A percentile compares a stretch with the other conserved stretches of the same genome.
phyloP scores from a whole-genome alignment of 2,888 invertebrate genomes.

The Thymelicus acteon region DNA sequence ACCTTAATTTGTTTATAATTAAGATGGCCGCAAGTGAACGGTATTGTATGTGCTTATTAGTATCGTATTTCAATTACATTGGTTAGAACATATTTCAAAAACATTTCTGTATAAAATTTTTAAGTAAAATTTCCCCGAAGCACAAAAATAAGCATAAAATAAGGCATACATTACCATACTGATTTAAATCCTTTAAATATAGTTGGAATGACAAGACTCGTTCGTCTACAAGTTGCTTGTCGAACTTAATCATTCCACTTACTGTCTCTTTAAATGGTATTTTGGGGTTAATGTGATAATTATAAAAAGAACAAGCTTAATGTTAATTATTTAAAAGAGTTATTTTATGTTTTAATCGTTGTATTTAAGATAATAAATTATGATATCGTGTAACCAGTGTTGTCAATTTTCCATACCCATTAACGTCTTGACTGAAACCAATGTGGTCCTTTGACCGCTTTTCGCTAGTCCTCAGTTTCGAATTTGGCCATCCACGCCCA shows the following conservation, averaged over 20 bases:
- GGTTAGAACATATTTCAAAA: background rate
- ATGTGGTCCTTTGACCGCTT: too few species aligned
- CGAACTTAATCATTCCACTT: conserved; percentile 71
- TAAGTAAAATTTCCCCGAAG: background rate
- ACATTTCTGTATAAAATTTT: background rate
- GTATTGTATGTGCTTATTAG: background rate
- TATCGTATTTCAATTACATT: background rate
- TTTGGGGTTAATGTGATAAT: conserved; percentile 79
- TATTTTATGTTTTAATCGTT: conserved; percentile 83
- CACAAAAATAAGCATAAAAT: conserved; percentile 1
- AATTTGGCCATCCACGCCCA: too few species aligned
- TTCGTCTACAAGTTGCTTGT: conserved; percentile 34
- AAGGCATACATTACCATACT: background rate
- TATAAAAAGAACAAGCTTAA: conserved; percentile 78
- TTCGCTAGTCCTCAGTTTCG: too few species aligned
- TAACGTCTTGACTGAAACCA: too few species aligned
- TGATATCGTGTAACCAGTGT: conserved; percentile 19
- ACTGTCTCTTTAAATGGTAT: conserved; percentile 65
- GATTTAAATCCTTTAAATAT: background rate
- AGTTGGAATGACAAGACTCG: conserved; percentile 8
- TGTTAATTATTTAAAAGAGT: conserved; percentile 79
- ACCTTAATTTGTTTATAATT: background rate
- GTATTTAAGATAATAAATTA: conserved; percentile 78
- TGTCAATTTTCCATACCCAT: background rate
- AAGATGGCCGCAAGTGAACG: background rate